Base-by-base conservation (phyloP, 2,888 invertebrate genomes). In the Idaea biselata region DNA sequence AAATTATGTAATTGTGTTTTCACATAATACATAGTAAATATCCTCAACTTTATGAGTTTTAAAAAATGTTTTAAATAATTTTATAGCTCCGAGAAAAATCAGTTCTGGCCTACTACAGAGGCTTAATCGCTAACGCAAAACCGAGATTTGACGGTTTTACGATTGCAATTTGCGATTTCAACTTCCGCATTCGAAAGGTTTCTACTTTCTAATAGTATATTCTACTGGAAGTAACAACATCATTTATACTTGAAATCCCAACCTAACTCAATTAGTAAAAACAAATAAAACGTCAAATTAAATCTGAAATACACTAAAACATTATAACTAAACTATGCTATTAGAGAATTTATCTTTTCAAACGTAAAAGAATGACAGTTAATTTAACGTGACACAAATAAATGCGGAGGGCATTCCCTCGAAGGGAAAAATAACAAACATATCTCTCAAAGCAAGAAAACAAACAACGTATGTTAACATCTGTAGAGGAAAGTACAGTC, bases 381-480 rank as follows among this genome's bases (percentile, higher is more conserved):
- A 90, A 91, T 91, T 88, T 88, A 83, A 86, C 68, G 82, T 85
- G 91, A 90, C 91, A 89, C 89, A 91, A 91, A 91, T 91, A 91
- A 89, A 86, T 88, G 81, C 78, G 82, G 83, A 78, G 79, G 78
- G 82, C 82, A 78, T 81, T 82, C 80, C 82, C 79, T 77, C 64
- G 71, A 72, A 74, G 78, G 82, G 83, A 85, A 84, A 87, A 89
- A 88, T 83, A 90, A 91, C 88, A 91, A 89, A 91, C 91, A 91
- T 90, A 90, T 91, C 89, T 90, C 85, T 86, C 82, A 84, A 85
- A 88, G 86, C 86, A 89, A 84, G 90, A 90, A 89, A 91, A 91
- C 91, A 91, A 91, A 91, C 91, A 89, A 83, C 89, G 88, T 89
- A 82, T 91, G 92, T 90, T 91, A 89, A 89, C 92, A 92, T 91